Evolutionary conservation across 1,140 invertebrate species (phyloP), one percentile per base, ranked within the genome.

Genomic region (Drosophila nasuta): DNA sequence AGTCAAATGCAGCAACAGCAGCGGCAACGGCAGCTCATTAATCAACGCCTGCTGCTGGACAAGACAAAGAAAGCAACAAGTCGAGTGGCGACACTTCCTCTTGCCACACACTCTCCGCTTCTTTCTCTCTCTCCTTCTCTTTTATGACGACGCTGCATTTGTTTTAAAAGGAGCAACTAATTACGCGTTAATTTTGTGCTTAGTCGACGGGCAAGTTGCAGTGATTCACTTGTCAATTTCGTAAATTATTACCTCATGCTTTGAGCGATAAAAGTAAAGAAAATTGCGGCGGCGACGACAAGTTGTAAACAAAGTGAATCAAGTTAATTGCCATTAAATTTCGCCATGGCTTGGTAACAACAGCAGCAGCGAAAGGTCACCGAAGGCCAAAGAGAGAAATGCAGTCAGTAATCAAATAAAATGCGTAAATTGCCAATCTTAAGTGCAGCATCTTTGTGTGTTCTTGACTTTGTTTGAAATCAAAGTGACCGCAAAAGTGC

Each of bases 291-390:
- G 33, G 33, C 33, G 5, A 33, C 5, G 33, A 33, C 83, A 82
- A 58, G 75, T 52, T 80, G 67, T 66, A 74, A 83, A 80, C 74
- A 79, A 82, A 82, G 80, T 70, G 79, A 88, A 79, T 85, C 85
- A 89, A 88, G 85, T 88, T 88, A 88, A 88, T 88, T 89, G 85
- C 64, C 62, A 77, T 89, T 88, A 85, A 25, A 88, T 88, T 89
- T 89, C 67, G 71, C 81, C 85, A 89, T 71, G 83, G 72, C 79
- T 88, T 87, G 85, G 80, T 79, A 83, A 88, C 75, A 81, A 81
- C 20, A 25, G 20, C 20, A 25, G 20, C 20, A 25, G 20, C 20
- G 78, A 81, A 85, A 89, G 81, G 77, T 82, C 83, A 43, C 8
- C 28, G 52, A 45, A 38, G 28, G 20, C n/a, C 63, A 72, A 45